Conservation (phyloP, 2,797 vertebrate genomes). For the Phoxinus dragarum region DNA sequence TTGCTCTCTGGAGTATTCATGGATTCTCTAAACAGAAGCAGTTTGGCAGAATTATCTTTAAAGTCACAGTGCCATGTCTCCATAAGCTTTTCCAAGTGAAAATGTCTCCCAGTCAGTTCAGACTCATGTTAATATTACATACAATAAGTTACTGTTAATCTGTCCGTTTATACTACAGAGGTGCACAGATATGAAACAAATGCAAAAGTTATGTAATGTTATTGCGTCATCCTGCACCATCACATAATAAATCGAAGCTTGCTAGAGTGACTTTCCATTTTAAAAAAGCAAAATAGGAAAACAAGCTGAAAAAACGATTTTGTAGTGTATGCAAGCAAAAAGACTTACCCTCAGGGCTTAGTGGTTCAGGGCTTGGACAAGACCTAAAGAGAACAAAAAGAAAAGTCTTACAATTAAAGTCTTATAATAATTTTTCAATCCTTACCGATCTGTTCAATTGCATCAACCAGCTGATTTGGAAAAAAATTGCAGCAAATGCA, state of each 20-base stretch:
- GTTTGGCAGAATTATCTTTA: neutral
- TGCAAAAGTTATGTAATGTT: constrained; percentile 7
- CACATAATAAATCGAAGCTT: neutral
- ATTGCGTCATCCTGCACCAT: constrained; percentile 18
- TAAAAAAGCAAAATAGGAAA: neutral
- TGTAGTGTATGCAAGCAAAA: neutral
- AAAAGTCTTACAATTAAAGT: neutral
- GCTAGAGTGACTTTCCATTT: neutral
- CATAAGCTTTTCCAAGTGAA: neutral
- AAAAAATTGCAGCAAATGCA: constrained; percentile 16
- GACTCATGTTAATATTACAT: constrained; percentile 13
- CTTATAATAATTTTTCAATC: neutral
- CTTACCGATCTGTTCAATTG: too few species aligned
- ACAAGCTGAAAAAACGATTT: neutral
- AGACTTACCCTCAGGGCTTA: constrained; percentile 51
- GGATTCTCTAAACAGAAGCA: too few species aligned
- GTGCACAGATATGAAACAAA: constrained; percentile 33
- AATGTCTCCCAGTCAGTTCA: neutral
- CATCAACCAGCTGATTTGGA: constrained; percentile 15
- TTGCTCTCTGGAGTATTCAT: constrained; percentile 1
- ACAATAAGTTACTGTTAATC: neutral
- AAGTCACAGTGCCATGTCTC: neutral
- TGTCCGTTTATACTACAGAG: constrained; percentile 32
- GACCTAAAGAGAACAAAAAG: constrained; percentile 49
- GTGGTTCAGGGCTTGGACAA: constrained; percentile 40